Evolutionary conservation across 2,797 vertebrate genomes (phyloP).

Genomic region (Macropodus opercularis): DNA sequence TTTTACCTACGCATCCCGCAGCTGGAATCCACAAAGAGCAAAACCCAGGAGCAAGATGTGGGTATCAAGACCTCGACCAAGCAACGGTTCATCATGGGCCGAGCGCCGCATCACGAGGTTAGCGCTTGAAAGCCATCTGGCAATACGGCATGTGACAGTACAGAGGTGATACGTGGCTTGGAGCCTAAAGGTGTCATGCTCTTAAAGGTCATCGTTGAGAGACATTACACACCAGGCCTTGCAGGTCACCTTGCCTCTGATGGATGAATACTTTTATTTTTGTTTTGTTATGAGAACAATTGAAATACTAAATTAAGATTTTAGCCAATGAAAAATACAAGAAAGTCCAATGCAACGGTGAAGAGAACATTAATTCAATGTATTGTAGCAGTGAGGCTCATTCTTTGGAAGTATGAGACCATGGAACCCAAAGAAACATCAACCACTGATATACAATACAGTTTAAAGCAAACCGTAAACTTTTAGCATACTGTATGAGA

Average conservation of each 20-base stretch:
- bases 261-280: constrained; percentile 9
- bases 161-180: constrained; percentile 78
- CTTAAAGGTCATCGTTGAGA: constrained; percentile 82
- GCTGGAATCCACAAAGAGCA: constrained; percentile 84
- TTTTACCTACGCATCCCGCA: constrained; percentile 71
- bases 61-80: constrained; percentile 85
- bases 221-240: constrained; percentile 64
- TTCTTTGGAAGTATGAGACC: constrained; percentile 6
- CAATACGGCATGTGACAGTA: constrained; percentile 84
- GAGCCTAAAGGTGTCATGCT: constrained; percentile 84
- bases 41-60: constrained; percentile 82
- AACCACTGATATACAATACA: too few species aligned
- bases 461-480: too few species aligned
- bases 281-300: not conserved
- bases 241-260: constrained; percentile 28
- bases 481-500: too few species aligned
- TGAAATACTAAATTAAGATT: not conserved
- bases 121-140: constrained; percentile 87
- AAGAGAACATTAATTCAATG: not conserved
- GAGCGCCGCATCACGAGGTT: constrained; percentile 79
- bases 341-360: not conserved
- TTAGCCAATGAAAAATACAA: not conserved
- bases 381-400: too few species aligned
- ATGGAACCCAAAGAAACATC: too few species aligned
- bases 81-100: constrained; percentile 82